Evolutionary conservation across 37 sponge, comb jelly and placozoan species (phyloP).

Genomic region (Beroe ovata): DNA sequence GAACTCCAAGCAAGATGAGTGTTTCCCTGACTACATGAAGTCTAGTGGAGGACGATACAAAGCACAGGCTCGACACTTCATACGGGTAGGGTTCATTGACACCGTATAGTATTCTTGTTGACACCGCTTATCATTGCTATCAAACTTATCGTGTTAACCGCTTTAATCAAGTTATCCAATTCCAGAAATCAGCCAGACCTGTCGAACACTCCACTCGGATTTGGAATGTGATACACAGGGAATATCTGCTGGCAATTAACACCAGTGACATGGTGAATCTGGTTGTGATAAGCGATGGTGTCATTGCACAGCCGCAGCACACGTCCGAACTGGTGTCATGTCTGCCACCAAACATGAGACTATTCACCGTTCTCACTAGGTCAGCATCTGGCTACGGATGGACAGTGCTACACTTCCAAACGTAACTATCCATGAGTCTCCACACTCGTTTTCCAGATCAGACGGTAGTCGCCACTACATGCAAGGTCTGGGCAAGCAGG

Average conservation of each 20-base stretch:
- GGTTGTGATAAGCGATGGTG: slow-evolving; percentile 35
- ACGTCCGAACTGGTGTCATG: neutral
- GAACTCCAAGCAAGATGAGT: neutral
- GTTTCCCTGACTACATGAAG: slow-evolving; percentile 30
- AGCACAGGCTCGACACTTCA: neutral
- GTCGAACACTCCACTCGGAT: neutral
- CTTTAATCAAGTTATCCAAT: too few species aligned
- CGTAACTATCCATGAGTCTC: too few species aligned
- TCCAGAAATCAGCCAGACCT: too few species aligned
- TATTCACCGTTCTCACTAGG: slow-evolving; percentile 28
- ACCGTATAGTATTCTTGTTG: too few species aligned
- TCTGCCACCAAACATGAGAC: neutral
- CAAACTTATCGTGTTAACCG: too few species aligned
- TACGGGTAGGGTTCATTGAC: too few species aligned
- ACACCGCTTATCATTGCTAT: too few species aligned
- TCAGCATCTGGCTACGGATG: too few species aligned
- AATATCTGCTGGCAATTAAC: neutral
- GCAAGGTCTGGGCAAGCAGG: slow-evolving; percentile 82
- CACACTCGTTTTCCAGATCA: neutral
- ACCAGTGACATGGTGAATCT: neutral
- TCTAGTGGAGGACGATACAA: neutral
- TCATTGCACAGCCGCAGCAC: slow-evolving; percentile 25
- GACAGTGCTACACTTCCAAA: too few species aligned
- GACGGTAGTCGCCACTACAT: slow-evolving; percentile 82
- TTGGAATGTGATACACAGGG: neutral